A percentile compares a stretch with the other conserved stretches of the same genome.
These are phyloP conservation scores for Tridacna crocea DNA, from an alignment of 2,888 invertebrate genomes.

Conservation along the genomic window DNA sequence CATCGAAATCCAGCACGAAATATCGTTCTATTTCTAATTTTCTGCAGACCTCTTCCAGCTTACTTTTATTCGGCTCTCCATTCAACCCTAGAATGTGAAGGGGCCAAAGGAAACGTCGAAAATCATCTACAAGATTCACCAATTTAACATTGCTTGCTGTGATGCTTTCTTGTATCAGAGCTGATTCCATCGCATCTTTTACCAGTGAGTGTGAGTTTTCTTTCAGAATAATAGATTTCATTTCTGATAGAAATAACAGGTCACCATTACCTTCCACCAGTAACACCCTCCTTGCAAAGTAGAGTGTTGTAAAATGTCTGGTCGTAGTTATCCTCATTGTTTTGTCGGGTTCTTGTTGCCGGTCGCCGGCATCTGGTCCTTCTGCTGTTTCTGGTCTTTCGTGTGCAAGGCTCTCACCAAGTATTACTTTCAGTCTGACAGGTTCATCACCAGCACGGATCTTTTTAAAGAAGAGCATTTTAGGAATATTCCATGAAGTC, in stretches of 20 bases:
- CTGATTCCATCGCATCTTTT: not conserved
- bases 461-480: not conserved
- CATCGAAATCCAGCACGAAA: slow-evolving; percentile 21
- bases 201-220: not conserved
- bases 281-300: slow-evolving; percentile 21
- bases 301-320: slow-evolving; percentile 4
- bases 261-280: slow-evolving; percentile 27
- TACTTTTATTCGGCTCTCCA: slow-evolving; percentile 12
- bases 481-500: not conserved
- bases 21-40: slow-evolving; percentile 4
- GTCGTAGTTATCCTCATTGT: slow-evolving; percentile 11
- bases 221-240: slow-evolving; percentile 14
- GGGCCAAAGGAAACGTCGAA: not conserved
- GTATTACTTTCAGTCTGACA: not conserved
- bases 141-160: not conserved
- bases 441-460: not conserved
- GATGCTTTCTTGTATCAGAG: not conserved
- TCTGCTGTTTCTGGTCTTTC: not conserved
- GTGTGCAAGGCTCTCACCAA: not conserved
- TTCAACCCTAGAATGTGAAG: slow-evolving; percentile 10
- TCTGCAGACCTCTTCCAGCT: not conserved
- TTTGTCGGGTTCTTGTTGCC: not conserved
- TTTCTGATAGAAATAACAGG: not conserved
- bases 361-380: not conserved
- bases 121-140: not conserved